Base-by-base conservation (phyloP, 2,113 vertebrate genomes). In the Phocoena sinus region DNA sequence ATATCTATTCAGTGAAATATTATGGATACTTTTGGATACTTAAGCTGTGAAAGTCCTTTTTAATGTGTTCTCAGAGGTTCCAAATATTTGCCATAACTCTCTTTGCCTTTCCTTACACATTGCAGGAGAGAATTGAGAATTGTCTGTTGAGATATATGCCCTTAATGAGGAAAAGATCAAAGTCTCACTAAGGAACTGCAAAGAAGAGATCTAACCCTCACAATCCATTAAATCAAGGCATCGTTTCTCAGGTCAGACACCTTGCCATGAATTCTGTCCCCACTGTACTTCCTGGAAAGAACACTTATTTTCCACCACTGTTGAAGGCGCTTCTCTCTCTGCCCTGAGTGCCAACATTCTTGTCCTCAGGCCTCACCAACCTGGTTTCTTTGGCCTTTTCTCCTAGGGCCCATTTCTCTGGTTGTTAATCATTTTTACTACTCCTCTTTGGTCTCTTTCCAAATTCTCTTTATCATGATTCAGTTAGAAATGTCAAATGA, bases 391-490 rank as follows among this genome's bases (percentile, higher is more conserved):
- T 47, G 67, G 4, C 6, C 67, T 91, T 73, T 93, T 70, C 80
- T 80, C 80, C 15, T 38, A 23, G 28, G 60, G 17, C 47, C 20
- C 79, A 95, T 96, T 89, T 62, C 38, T 96, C 33, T 56, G 76
- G 71, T 56, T 92, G 28, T 86, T 97, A 86, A 91, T 97, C 77
- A 93, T 89, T 83, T 96, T 97, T 95, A 94, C 96, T 92, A 70
- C 7, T 65, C 68, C 33, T 94, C 74, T 77, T 97, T 94, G 73
- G 47, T 70, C 93, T 92, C 50, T 77, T 83, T 90, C 53, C 94
- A 97, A 96, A 56, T 92, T 79, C 21, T 95, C 36, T 97, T 92
- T 67, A 92, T 70, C 83, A 92, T 21, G 58, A 77, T 60, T 89
- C 68, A 38, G 63, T 94, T 84, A 68, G 18, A 18, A 9, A 92